phyloP scores from a whole-genome alignment of 2,888 invertebrate species.

The Ashinkailepas kermadecensis region DNA sequence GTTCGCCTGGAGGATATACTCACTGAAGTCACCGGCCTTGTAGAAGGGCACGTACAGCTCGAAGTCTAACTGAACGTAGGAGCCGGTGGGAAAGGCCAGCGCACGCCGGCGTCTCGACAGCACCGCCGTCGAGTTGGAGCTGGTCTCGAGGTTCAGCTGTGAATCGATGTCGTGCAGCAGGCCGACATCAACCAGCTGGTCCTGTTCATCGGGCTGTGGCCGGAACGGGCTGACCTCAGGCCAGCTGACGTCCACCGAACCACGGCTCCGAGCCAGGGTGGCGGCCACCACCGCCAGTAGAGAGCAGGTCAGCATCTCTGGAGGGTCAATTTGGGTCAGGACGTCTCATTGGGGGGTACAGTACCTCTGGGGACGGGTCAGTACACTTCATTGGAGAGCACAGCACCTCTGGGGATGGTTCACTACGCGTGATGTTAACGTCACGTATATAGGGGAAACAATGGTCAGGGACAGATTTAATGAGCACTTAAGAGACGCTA shows the following conservation, averaged over 20 bases:
- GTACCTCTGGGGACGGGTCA: no score
- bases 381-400: no score
- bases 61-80: not conserved
- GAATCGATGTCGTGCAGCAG: not conserved
- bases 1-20: not conserved
- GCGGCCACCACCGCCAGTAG: not conserved
- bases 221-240: not conserved
- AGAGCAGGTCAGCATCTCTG: not conserved
- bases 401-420: no score
- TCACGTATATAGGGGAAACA: no score
- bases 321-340: not conserved
- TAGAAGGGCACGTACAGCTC: constrained; percentile 9
- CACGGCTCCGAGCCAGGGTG: not conserved
- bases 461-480: no score
- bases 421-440: no score
- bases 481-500: no score
- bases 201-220: not conserved
- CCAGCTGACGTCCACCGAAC: not conserved
- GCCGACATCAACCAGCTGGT: not conserved
- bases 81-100: constrained; percentile 4
- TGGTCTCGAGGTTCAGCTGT: not conserved
- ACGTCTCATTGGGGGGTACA: no score
- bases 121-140: constrained; percentile 6
- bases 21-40: not conserved
- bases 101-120: not conserved